These are phyloP conservation scores for Odontomachus brunneus DNA, from an alignment of 1,140 invertebrate species.

Conservation along the genomic window DNA sequence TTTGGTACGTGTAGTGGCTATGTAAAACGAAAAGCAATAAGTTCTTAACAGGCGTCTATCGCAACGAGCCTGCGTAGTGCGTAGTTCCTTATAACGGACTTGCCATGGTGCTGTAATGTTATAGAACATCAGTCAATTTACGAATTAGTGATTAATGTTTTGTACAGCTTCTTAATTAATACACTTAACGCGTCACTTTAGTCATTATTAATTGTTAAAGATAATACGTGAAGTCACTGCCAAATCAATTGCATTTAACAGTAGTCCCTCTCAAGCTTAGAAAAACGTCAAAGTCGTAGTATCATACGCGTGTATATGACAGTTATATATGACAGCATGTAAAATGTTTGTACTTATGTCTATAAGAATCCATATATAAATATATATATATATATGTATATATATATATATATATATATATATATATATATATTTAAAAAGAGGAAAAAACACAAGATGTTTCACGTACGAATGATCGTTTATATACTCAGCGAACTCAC, in stretches of 20 bases:
- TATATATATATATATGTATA: slow-evolving; percentile 65
- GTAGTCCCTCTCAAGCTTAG: slow-evolving; percentile 58
- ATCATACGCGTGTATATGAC: slow-evolving; percentile 49
- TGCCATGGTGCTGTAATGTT: slow-evolving; percentile 77
- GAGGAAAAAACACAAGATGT: slow-evolving; percentile 30
- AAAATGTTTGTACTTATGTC: slow-evolving; percentile 75
- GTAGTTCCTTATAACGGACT: slow-evolving; percentile 71
- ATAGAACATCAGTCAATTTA: slow-evolving; percentile 78
- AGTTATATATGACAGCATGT: slow-evolving; percentile 61
- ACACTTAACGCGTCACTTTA: slow-evolving; percentile 79
- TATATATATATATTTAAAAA: slow-evolving; percentile 49
- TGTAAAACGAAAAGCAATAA: slow-evolving; percentile 35
- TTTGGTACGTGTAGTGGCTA: slow-evolving; percentile 49
- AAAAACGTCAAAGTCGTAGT: slow-evolving; percentile 47
- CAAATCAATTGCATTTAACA: slow-evolving; percentile 78
- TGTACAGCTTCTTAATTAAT: slow-evolving; percentile 85
- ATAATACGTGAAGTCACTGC: slow-evolving; percentile 77
- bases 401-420: slow-evolving; percentile 63
- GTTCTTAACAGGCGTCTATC: slow-evolving; percentile 46
- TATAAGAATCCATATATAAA: slow-evolving; percentile 59
- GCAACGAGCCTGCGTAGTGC: slow-evolving; percentile 64
- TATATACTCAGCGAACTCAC: slow-evolving; percentile 72
- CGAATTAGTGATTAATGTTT: slow-evolving; percentile 80
- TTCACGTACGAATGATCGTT: slow-evolving; percentile 62
- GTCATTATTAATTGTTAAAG: slow-evolving; percentile 76